Percentiles rank a stretch among this genome's conserved stretches.
Evolutionary conservation across 2,797 vertebrate genomes (phyloP).

Genomic region (Rhabdomys pumilio): DNA sequence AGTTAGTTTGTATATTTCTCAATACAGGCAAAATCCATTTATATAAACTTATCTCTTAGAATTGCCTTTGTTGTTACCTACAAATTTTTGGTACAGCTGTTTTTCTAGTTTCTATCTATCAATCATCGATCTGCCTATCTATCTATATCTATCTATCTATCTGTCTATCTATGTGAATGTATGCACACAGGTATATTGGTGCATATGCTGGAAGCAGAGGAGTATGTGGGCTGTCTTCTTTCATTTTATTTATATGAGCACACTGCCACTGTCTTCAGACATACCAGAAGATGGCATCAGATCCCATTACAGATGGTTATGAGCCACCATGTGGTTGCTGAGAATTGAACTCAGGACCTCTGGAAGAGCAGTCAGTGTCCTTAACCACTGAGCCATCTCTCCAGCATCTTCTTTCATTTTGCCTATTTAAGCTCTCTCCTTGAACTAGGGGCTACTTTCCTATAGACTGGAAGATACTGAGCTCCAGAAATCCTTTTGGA

Average conservation of each 20-base stretch:
- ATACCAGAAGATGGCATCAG: too few species aligned
- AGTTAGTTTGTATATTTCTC: background rate
- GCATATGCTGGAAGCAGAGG: background rate
- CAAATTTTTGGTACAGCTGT: background rate
- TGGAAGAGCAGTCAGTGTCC: too few species aligned
- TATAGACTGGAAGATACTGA: background rate
- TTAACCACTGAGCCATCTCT: too few species aligned
- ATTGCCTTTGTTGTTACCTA: background rate
- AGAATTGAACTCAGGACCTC: too few species aligned
- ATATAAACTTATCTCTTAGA: background rate
- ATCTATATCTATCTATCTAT: background rate
- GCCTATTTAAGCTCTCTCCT: background rate
- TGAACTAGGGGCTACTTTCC: background rate
- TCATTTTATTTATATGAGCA: background rate
- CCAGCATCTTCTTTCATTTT: background rate
- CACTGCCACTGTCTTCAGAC: too few species aligned
- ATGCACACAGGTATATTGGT: background rate
- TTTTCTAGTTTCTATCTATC: background rate
- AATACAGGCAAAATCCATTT: background rate
- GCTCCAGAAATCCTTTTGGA: background rate
- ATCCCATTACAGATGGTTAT: too few species aligned
- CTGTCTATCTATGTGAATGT: background rate
- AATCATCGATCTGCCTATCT: background rate
- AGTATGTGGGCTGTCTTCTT: background rate
- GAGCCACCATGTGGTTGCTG: too few species aligned